Evolutionary conservation across 2,888 invertebrate genomes (phyloP), one percentile per base, ranked within the genome.

Genomic region (Eumacrocentrus americanus): DNA sequence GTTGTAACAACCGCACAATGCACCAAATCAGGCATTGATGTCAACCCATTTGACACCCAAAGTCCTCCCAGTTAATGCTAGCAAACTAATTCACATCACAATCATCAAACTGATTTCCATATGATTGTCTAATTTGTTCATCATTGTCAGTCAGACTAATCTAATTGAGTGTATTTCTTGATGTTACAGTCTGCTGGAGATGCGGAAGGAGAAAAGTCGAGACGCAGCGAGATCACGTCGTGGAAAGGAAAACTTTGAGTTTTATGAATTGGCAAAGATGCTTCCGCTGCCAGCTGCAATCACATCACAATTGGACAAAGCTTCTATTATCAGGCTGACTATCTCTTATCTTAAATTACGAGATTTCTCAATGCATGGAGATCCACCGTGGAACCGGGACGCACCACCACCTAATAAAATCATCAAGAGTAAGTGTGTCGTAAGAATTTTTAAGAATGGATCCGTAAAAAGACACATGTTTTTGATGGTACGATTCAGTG

Each of bases 181-280:
- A 80, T 72, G 76, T 88, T 88, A 82, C 89, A 95, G 95, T 82
- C 95, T 95, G 79, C 87, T 95, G 82, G 95, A 95, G 82, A 84
- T 95, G 63, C 88, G 95, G 67, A 95, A 95, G 84, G 95, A 95
- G 82, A 95, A 95, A 81, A 94, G 94, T 69, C 84, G 95, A 73
- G 95, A 95, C 81, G 95, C 95, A 42, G 96, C 96, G 4, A 85
- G 95, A 64, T 94, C 94, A 9, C 85, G 96, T 54, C 87, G 96
- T 37, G 95, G 95, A 63, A 95, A 95, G 77, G 97, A 97, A 82
- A 97, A 97, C 84, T 94, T 91, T 81, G 96, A 97, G 85, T 97
- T 96, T 84, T 95, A 95, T 83, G 95, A 95, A 84, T 85, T 97
- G 80, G 95, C 96, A 66, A 95, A 92, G 86, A 95, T 92, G 95